These are phyloP conservation scores for Strigamia maritima DNA, from an alignment of 2,888 invertebrate species.

Conservation along the genomic window DNA sequence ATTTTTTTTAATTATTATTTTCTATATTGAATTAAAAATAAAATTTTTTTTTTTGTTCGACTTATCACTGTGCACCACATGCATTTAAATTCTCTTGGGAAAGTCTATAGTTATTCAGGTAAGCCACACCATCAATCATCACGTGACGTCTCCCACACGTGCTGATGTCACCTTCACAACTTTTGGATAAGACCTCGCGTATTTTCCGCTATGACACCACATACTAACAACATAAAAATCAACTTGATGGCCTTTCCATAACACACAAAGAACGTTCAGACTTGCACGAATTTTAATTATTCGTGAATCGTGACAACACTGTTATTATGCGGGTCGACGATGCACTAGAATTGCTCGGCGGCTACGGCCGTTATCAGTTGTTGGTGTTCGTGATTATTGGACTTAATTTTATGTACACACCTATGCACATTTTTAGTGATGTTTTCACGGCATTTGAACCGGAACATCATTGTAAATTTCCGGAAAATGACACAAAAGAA, in stretches of 20 bases:
- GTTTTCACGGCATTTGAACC: conserved; percentile 35
- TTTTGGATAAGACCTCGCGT: neutral
- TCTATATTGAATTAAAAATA: too few species aligned
- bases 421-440: conserved; percentile 37
- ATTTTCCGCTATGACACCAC: neutral
- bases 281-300: neutral
- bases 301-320: too few species aligned
- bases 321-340: conserved; percentile 35
- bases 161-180: neutral
- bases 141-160: neutral
- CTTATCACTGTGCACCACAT: too few species aligned
- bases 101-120: neutral
- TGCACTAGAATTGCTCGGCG: conserved; percentile 20
- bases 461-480: conserved; percentile 19
- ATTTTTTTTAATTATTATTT: too few species aligned
- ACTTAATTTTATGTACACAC: conserved; percentile 37
- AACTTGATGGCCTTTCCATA: neutral
- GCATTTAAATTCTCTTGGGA: neutral
- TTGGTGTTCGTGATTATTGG: conserved; percentile 16
- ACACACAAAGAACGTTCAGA: neutral
- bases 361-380: conserved; percentile 37
- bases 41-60: too few species aligned
- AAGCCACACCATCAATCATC: neutral
- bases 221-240: neutral
- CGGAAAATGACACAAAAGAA: neutral